phyloP scores from a whole-genome alignment of 2,888 invertebrate species.

The Mesorhabditis sp. region DNA sequence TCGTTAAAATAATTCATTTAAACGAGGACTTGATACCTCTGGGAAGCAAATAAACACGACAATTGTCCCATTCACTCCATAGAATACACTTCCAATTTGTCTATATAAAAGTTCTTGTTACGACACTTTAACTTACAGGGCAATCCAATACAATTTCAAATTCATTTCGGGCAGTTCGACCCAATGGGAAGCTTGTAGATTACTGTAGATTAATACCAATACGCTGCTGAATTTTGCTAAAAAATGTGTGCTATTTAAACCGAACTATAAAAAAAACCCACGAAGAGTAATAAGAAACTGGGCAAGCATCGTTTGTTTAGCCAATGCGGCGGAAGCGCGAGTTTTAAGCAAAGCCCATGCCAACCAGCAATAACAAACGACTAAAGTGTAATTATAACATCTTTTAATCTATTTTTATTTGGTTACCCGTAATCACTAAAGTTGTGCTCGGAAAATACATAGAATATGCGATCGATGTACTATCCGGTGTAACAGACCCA shows the following conservation, averaged over 20 bases:
- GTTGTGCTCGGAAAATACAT: background rate
- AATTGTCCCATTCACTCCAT: slow-evolving; percentile 1
- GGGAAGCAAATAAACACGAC: slow-evolving; percentile 4
- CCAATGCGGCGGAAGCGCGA: background rate
- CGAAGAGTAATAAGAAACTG: background rate
- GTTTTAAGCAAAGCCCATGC: background rate
- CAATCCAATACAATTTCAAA: background rate
- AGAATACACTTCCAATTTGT: background rate
- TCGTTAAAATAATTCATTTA: background rate
- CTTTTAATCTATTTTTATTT: too few relatives aligned
- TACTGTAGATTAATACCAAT: background rate
- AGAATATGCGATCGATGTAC: background rate
- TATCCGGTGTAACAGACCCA: background rate
- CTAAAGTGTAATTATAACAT: too few relatives aligned
- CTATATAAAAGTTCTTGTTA: background rate
- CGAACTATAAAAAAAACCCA: background rate
- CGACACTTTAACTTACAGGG: background rate
- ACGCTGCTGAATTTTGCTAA: background rate
- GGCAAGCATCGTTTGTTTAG: background rate
- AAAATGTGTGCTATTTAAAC: background rate
- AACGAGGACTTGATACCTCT: background rate
- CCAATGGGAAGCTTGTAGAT: background rate
- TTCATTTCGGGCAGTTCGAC: background rate
- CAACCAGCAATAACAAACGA: background rate
- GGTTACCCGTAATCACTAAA: background rate